Conservation (phyloP, 1,140 invertebrate genomes). For the Diuraphis noxia region DNA sequence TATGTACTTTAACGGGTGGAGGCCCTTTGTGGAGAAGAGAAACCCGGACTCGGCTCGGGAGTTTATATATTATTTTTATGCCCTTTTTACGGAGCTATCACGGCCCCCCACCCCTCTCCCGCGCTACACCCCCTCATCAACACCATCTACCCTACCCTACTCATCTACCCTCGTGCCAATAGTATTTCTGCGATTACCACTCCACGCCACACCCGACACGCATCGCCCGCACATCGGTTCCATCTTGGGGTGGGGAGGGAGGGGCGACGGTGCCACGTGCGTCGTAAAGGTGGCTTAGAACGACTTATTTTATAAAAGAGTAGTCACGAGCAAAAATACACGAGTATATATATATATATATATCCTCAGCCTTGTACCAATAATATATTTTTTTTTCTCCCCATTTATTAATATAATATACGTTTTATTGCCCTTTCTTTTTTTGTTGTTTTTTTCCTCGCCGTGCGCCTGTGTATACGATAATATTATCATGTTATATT, state of each 20-base stretch:
- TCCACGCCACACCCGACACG: neutral
- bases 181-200: constrained; percentile 18
- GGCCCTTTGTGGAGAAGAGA: neutral
- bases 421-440: neutral
- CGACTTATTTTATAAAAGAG: constrained; percentile 27
- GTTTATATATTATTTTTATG: constrained; percentile 49
- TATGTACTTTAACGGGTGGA: constrained; percentile 30
- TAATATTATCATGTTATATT: neutral
- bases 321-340: neutral
- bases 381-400: neutral
- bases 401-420: constrained; percentile 12
- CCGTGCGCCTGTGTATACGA: neutral
- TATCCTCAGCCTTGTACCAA: neutral
- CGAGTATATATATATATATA: neutral
- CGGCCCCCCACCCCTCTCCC: neutral
- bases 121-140: neutral
- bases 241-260: too few relatives aligned
- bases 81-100: neutral
- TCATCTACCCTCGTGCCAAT: neutral
- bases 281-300: constrained; percentile 14
- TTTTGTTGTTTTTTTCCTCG: neutral
- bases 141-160: neutral
- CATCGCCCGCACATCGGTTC: neutral
- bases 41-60: neutral
- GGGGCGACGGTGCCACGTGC: neutral